Evolutionary conservation across 2,888 invertebrate species (phyloP), one percentile per base, ranked within the genome.

Genomic region (Scrobipalpa costella): DNA sequence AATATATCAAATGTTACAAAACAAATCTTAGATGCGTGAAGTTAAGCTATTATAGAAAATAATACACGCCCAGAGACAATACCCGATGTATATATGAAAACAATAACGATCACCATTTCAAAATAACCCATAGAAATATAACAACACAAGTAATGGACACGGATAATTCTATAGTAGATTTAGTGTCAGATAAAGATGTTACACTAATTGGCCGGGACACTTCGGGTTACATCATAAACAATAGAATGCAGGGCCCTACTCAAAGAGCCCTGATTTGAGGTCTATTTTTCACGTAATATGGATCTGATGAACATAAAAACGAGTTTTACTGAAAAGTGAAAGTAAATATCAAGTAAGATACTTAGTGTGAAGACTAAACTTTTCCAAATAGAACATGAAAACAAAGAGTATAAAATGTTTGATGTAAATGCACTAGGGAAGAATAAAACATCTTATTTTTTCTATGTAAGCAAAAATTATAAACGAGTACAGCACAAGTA

Each of bases 181-280:
- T 67, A 62, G 71, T 70, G 69, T 72, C 71, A 74, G 78, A 85
- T 84, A 81, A 76, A 83, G 78, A 75, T 77, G 77, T 82, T 76
- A 73, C 73, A 71, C 72, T 77, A 86, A 85, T 86, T 86, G 84
- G 80, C 58, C 58, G 64, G 66, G 71, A 76, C 76, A 77, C 75
- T 71, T 73, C 68, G 65, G 63, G 69, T 73, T 72, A 69, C 68
- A 71, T 64, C 67, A 65, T 40, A 57, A 63, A 80, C 77, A 80
- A 80, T 78, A 71, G 50, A 38, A 13, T 11, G 27, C 61, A 61
- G 50, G 52, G 61, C 33, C 60, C 55, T 34, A 55, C 55, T 55
- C 34, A 13, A 13, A 21, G 11, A 2, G 5, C 21, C 11, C 21
- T 52, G 19, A 21, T 13, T 52, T 27, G 19, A 52, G 27, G 13